Evolutionary conservation across 2,888 invertebrate species (phyloP).

Genomic region (Synanthedon andrenaeformis): DNA sequence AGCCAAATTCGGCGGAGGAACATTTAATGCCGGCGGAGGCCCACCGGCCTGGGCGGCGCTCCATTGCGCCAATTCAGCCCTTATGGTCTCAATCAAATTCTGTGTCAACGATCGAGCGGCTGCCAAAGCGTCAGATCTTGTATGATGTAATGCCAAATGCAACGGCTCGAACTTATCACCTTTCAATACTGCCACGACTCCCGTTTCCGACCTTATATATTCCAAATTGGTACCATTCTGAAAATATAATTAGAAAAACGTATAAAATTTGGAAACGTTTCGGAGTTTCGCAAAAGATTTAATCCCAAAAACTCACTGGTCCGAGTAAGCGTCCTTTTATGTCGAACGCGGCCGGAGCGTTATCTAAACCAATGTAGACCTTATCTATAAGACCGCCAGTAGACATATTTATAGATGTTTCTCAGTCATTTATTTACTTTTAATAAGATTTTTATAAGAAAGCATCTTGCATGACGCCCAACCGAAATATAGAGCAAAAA

Average conservation of each 20-base stretch:
- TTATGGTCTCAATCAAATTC: constrained; percentile 84
- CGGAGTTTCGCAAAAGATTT: not conserved
- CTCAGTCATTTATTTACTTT: not conserved
- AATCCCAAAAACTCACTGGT: constrained; percentile 37
- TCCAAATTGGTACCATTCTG: constrained; percentile 78
- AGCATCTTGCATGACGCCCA: constrained; percentile 35
- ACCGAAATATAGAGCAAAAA: not conserved
- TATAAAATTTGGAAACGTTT: not conserved
- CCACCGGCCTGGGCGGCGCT: constrained; percentile 55
- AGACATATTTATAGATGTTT: constrained; percentile 21
- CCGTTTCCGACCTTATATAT: constrained; percentile 83
- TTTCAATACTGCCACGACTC: constrained; percentile 79
- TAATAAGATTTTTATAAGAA: constrained; percentile 15
- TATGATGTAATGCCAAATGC: constrained; percentile 82
- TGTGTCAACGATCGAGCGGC: constrained; percentile 79
- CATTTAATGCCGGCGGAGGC: constrained; percentile 50
- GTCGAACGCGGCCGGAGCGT: constrained; percentile 81
- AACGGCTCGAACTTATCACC: constrained; percentile 79
- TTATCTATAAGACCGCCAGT: constrained; percentile 73
- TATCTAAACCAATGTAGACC: constrained; percentile 81
- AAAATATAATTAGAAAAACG: constrained; percentile 15
- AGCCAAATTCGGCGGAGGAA: constrained; percentile 48
- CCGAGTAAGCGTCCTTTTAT: constrained; percentile 81
- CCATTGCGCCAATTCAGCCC: constrained; percentile 68
- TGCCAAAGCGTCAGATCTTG: constrained; percentile 75